Evolutionary conservation across 2,888 invertebrate species (phyloP), one percentile per base, ranked within the genome.

Genomic region (Fissipunctia ypsillon): DNA sequence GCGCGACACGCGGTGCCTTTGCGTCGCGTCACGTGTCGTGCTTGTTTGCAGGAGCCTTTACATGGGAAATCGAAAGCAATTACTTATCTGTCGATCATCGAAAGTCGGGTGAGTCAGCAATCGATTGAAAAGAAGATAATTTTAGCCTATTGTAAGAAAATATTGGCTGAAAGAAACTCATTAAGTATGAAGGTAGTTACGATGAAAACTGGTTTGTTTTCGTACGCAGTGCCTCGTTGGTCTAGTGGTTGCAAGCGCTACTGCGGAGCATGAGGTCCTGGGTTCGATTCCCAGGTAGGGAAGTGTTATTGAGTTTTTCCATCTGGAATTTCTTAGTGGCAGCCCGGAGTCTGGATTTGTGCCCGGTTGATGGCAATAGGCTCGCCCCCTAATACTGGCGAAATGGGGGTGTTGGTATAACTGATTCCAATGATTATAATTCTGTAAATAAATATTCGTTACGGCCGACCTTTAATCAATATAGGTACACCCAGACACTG

Each of bases 41-140:
- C n/a, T n/a, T n/a, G n/a, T n/a, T n/a, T n/a, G n/a, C n/a, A n/a
- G n/a, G n/a, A n/a, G n/a, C n/a, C n/a, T n/a, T n/a, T n/a, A 31
- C 75, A 68, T 65, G 78, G 70, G 76, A 74, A 85, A 71, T 78
- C 67, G 71, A 83, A 87, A 86, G 88, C 80, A 89, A 90, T 90
- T 89, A 90, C 88, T 84, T 75, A 76, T 70, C 72, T 83, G 85
- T 84, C 85, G 61, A 87, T 84, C 88, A 82, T 71, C 59, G 35
- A 59, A n/a, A 45, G 66, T 50, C 1, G 48, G 22, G 65, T 90
- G 89, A 90, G 69, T 85, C 81, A 69, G 84, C 88, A 82, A 14
- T 83, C 41, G 41, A 3, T 35, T 68, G 59, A 73, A 85, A 81
- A 82, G 83, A 80, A 76, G 67, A 85, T 86, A 87, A 82, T 84